phyloP scores from a whole-genome alignment of 2,888 invertebrate species.

The Sclerodermus sp. region DNA sequence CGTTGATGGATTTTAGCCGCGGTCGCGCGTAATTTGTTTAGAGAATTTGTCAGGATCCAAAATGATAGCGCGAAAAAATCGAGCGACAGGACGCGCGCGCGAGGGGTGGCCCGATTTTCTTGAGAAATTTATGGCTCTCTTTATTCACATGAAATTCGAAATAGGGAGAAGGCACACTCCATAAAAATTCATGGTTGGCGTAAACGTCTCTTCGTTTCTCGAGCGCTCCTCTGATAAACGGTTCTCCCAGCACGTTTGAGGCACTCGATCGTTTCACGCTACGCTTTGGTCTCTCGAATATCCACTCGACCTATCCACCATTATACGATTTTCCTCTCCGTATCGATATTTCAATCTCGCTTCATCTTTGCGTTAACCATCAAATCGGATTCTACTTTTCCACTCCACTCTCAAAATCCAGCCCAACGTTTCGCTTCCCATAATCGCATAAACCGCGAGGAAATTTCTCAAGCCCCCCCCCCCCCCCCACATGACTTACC shows the following conservation, averaged over 20 bases:
- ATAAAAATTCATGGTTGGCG: slow-evolving; percentile 35
- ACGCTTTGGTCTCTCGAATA: not conserved
- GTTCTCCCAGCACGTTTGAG: not conserved
- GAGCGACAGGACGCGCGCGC: not conserved
- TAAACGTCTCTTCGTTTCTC: slow-evolving; percentile 15
- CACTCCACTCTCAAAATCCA: no score
- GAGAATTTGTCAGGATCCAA: not conserved
- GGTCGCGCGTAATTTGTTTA: no score
- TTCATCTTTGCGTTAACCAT: no score
- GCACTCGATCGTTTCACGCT: not conserved
- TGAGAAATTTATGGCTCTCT: slow-evolving; percentile 15
- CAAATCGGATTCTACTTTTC: no score
- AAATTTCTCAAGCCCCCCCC: no score
- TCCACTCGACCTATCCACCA: no score
- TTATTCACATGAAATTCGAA: slow-evolving; percentile 16
- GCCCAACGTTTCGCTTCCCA: no score
- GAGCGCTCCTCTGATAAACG: slow-evolving; percentile 18
- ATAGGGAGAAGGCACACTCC: slow-evolving; percentile 17
- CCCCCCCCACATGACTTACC: no score
- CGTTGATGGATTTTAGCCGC: no score
- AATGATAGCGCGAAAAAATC: not conserved
- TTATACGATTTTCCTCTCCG: no score
- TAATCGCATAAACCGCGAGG: no score
- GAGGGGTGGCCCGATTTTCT: not conserved
- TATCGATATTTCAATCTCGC: no score